phyloP scores from a whole-genome alignment of 2,113 vertebrate genomes.

The Gasterosteus nipponicus region DNA sequence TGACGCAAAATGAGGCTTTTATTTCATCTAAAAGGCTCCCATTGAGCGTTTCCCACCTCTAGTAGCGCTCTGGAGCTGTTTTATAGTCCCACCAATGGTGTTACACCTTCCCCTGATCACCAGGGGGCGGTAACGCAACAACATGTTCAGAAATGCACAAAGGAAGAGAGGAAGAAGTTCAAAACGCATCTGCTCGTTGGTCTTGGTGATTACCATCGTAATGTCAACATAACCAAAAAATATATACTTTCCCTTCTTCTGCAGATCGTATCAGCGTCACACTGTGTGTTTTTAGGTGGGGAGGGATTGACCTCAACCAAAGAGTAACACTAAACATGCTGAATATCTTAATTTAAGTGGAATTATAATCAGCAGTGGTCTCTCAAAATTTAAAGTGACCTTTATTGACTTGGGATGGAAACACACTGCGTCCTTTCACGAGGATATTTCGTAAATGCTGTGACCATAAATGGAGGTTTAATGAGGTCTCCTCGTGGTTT shows the following conservation, averaged over 20 bases:
- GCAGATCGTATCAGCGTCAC: neutral
- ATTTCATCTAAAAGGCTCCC: neutral
- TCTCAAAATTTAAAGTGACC: neutral
- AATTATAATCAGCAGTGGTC: neutral
- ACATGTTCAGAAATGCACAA: neutral
- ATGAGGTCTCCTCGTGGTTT: neutral
- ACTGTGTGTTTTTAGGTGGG: neutral
- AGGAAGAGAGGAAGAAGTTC: neutral
- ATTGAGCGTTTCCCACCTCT: neutral
- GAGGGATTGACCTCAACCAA: neutral
- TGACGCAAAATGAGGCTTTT: neutral
- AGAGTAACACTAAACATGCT: neutral
- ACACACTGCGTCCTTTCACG: neutral
- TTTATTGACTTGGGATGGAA: neutral
- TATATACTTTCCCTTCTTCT: neutral
- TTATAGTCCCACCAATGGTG: neutral
- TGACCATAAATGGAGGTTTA: neutral
- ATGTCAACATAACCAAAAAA: neutral
- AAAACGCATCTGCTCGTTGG: no score
- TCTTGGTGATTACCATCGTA: neutral
- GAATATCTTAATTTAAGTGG: neutral
- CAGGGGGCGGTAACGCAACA: neutral
- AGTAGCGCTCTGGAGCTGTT: neutral
- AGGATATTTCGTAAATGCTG: neutral
- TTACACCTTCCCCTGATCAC: neutral